phyloP scores from a whole-genome alignment of 1,140 invertebrate genomes.

The Gryon sp. region DNA sequence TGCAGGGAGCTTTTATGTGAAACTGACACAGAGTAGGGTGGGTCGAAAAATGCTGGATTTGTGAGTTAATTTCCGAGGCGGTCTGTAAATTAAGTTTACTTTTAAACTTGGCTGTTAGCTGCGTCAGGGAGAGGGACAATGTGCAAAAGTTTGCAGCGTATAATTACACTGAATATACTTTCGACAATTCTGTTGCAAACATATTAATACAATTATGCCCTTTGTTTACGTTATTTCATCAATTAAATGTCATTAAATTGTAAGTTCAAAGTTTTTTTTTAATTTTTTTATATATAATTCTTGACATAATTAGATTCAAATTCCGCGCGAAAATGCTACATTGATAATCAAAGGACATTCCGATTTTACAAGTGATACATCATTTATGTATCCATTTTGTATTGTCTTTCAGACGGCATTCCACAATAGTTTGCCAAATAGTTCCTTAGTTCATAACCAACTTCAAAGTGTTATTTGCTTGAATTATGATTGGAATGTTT shows the following conservation, averaged over 20 bases:
- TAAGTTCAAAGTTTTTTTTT: too few species aligned
- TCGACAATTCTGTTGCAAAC: too few species aligned
- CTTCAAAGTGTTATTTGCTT: background rate
- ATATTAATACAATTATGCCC: too few species aligned
- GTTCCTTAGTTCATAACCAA: background rate
- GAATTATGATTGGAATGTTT: constrained; percentile 13
- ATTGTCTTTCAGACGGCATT: background rate
- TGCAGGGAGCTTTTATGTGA: constrained; percentile 14
- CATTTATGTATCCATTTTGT: too few species aligned
- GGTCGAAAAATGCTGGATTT: constrained; percentile 12
- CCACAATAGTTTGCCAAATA: constrained; percentile 22
- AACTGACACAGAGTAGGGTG: constrained; percentile 2
- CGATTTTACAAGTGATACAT: too few species aligned
- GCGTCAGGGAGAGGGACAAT: background rate
- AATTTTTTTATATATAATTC: too few species aligned
- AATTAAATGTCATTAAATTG: too few species aligned
- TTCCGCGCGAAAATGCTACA: too few species aligned
- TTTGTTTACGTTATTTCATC: too few species aligned
- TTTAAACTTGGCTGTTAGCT: constrained; percentile 3
- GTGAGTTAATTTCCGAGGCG: constrained; percentile 10
- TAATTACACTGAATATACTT: too few species aligned
- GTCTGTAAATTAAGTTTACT: constrained; percentile 10
- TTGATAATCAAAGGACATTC: too few species aligned
- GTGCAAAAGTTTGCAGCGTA: constrained; percentile 3
- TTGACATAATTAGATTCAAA: too few species aligned